Base-by-base conservation (phyloP, 2,113 vertebrate species). In the Daboia siamensis region DNA sequence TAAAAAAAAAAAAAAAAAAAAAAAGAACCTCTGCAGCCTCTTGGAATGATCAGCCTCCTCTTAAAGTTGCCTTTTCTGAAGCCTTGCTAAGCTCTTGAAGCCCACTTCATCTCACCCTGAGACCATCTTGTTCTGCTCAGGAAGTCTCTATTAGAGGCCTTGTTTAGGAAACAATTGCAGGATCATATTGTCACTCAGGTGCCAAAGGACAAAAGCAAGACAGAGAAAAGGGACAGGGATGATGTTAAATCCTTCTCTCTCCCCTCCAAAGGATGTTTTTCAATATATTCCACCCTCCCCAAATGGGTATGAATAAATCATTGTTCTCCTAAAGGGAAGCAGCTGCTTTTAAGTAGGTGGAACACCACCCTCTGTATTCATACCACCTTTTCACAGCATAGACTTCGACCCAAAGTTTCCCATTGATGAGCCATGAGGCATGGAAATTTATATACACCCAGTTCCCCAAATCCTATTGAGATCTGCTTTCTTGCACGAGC, bases 381-480 rank as follows among this genome's bases (percentile, higher is more conserved):
- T 91, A 90, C 92, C 94, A 95, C 95, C 95, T 95, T 86, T 84
- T 90, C 84, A 94, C 92, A 94, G 97, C 98, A 98, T 97, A 98
- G 97, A 97, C 97, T 96, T 93, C 1, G 48, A 97, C 97, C 97
- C 96, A 93, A 5, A 92, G 29, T 96, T 94, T 95, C 94, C 96
- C 96, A 96, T 96, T 97, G 97, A 97, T 93, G 95, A 93, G 95
- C 96, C 96, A 96, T 94, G 94, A 86, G 97, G 97, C 97, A 95
- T 90, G 97, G 97, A 95, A 92, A 96, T 97, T 98, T 97, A 98
- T 98, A 98, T 97, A 98, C 97, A 97, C 97, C 97, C 95, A 96
- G 95, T 93, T 97, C 95, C 96, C 96, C 96, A 98, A 97, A 98
- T 97, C 97, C 97, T 94, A 97, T 98, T 98, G 96, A 97, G 96